Evolutionary conservation across 1,140 invertebrate species (phyloP).

Genomic region (Chrysopa pallens): DNA sequence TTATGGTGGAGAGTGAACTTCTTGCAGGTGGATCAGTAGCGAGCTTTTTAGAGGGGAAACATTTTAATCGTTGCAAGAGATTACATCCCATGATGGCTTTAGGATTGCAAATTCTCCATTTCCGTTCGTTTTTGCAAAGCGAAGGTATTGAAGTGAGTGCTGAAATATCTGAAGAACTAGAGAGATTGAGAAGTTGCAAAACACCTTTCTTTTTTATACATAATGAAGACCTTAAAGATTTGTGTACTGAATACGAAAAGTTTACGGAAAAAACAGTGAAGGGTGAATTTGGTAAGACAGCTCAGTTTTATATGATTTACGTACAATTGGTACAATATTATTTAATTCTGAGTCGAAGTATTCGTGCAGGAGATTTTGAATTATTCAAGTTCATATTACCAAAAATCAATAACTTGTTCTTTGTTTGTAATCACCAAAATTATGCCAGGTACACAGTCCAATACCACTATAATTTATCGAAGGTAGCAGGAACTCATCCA

Average conservation of each 20-base stretch:
- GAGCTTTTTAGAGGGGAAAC: slow-evolving; percentile 15
- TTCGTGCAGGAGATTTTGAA: neutral
- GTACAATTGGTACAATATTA: slow-evolving; percentile 2
- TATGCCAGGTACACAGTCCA: too few species aligned
- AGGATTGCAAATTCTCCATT: slow-evolving; percentile 15
- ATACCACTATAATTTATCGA: too few species aligned
- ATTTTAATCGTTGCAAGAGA: slow-evolving; percentile 20
- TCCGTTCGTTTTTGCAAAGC: slow-evolving; percentile 7
- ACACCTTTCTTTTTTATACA: slow-evolving; percentile 6
- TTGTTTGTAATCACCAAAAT: neutral
- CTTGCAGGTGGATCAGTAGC: slow-evolving; percentile 15
- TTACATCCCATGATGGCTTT: slow-evolving; percentile 15
- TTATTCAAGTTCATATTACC: too few species aligned
- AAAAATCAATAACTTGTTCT: neutral
- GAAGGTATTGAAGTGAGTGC: too few species aligned
- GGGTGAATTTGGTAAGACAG: slow-evolving; percentile 4
- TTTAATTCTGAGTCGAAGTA: neutral
- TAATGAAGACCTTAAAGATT: slow-evolving; percentile 9
- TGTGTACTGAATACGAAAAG: slow-evolving; percentile 6
- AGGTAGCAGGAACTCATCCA: too few species aligned
- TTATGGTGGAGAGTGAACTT: slow-evolving; percentile 21
- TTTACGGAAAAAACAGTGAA: slow-evolving; percentile 1
- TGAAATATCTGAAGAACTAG: slow-evolving; percentile 8
- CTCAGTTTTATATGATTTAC: slow-evolving; percentile 4
- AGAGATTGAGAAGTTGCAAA: slow-evolving; percentile 6